phyloP scores from a whole-genome alignment of 2,888 invertebrate genomes.

The Cheilosia vulpina region DNA sequence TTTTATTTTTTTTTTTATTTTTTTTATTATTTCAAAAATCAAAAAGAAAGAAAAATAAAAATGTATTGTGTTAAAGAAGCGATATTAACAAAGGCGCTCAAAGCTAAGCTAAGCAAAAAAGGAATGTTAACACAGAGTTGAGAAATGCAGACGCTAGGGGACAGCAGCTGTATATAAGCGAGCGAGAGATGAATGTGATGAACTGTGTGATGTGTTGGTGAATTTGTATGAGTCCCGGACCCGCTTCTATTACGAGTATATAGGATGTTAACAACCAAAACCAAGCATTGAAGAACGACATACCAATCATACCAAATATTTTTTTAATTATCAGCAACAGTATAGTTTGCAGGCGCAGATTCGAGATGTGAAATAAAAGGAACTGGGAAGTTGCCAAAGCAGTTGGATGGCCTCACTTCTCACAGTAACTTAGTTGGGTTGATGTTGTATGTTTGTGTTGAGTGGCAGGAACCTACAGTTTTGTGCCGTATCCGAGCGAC shows the following conservation, averaged over 20 bases:
- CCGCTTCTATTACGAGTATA: constrained; percentile 11
- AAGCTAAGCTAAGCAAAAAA: constrained; percentile 62
- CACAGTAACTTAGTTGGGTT: no score
- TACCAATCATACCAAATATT: background rate
- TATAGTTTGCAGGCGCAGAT: background rate
- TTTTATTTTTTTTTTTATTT: constrained; percentile 23
- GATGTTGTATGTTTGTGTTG: no score
- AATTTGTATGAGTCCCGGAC: constrained; percentile 45
- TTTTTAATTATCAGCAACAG: constrained; percentile 29
- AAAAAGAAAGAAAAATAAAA: constrained; percentile 71
- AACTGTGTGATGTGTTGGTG: constrained; percentile 7
- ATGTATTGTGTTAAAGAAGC: constrained; percentile 72
- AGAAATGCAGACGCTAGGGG: constrained; percentile 27
- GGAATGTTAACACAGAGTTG: constrained; percentile 34
- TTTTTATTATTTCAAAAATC: constrained; percentile 53
- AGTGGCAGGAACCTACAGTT: no score
- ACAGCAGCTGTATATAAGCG: constrained; percentile 16
- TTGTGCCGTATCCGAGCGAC: no score
- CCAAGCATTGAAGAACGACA: background rate
- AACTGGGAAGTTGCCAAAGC: no score
- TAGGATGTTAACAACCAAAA: background rate
- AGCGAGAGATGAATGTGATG: constrained; percentile 6
- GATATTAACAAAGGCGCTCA: constrained; percentile 60
- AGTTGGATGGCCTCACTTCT: no score
- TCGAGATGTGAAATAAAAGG: background rate